phyloP scores from a whole-genome alignment of 2,113 vertebrate species.

The Alosa alosa region DNA sequence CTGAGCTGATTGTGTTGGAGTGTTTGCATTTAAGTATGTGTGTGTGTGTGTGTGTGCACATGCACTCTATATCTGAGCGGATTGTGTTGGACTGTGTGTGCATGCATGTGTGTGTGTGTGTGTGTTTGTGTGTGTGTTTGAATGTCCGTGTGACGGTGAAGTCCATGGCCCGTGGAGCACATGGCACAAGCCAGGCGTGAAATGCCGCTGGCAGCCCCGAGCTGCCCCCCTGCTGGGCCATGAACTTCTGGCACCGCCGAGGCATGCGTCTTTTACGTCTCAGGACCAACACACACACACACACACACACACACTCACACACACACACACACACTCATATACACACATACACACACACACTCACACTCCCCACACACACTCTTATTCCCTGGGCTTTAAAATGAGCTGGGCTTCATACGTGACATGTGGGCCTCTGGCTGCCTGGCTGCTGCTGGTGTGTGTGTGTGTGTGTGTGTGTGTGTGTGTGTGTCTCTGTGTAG shows the following conservation, averaged over 20 bases:
- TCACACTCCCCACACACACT: background rate
- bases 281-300: background rate
- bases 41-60: background rate
- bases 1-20: background rate
- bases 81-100: background rate
- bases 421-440: constrained; percentile 22
- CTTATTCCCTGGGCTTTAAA: background rate
- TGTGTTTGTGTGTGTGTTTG: background rate
- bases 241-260: constrained; percentile 1
- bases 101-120: background rate
- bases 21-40: background rate
- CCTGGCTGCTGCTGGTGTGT: too few relatives aligned
- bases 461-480: background rate
- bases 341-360: background rate
- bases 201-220: background rate
- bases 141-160: background rate
- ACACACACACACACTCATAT: background rate
- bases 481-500: background rate
- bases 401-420: background rate
- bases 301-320: background rate
- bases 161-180: background rate
- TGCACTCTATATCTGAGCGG: background rate
- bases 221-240: background rate
- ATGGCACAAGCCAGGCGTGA: background rate
- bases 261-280: background rate